Evolutionary conservation across 1,140 invertebrate genomes (phyloP).

Genomic region (Hyposmocoma kahamanoa): DNA sequence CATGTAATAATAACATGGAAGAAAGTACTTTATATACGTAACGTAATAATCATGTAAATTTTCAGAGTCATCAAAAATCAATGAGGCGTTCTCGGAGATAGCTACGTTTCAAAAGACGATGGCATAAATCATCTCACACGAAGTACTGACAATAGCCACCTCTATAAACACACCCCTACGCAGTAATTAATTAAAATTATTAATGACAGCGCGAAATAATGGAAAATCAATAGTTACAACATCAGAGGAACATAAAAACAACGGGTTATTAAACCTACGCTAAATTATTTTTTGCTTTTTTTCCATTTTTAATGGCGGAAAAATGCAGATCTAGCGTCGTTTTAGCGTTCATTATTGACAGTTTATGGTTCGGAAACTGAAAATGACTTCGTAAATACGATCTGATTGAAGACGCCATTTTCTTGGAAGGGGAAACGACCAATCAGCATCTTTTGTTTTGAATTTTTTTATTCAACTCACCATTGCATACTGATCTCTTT

Average conservation of each 20-base stretch:
- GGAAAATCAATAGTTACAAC: slow-evolving; percentile 41
- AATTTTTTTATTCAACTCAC: too few species aligned
- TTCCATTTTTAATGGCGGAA: slow-evolving; percentile 55
- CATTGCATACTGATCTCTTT: too few species aligned
- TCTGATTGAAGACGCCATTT: slow-evolving; percentile 24
- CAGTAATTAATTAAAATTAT: slow-evolving; percentile 58
- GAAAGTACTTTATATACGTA: too few species aligned
- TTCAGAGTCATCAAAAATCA: slow-evolving; percentile 54
- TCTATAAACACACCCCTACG: slow-evolving; percentile 41
- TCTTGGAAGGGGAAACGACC: background rate
- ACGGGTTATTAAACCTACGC: slow-evolving; percentile 63
- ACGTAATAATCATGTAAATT: slow-evolving; percentile 15
- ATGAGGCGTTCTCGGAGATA: slow-evolving; percentile 36
- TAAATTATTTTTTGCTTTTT: slow-evolving; percentile 45
- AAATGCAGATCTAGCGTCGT: slow-evolving; percentile 57
- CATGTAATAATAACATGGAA: too few species aligned
- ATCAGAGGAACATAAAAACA: slow-evolving; percentile 24
- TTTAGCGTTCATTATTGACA: slow-evolving; percentile 64
- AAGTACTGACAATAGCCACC: slow-evolving; percentile 40
- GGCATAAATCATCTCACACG: slow-evolving; percentile 53
- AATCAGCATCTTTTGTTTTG: too few species aligned
- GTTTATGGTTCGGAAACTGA: slow-evolving; percentile 66
- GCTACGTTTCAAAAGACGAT: slow-evolving; percentile 22
- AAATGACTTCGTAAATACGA: slow-evolving; percentile 43
- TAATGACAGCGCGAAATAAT: slow-evolving; percentile 52